Evolutionary conservation across 2,888 invertebrate genomes (phyloP).

Genomic region (Palloptera scutellata): DNA sequence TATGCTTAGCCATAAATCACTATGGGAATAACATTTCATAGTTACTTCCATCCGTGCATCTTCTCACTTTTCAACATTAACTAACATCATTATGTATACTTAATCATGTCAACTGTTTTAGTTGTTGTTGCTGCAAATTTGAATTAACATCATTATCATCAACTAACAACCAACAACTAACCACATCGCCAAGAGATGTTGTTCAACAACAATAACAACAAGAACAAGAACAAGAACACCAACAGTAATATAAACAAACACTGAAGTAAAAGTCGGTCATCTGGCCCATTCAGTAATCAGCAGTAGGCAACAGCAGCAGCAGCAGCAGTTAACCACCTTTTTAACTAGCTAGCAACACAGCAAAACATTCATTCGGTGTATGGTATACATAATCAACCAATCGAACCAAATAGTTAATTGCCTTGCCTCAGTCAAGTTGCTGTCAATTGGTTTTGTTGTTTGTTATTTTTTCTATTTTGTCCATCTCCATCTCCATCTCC

Average conservation of each 20-base stretch:
- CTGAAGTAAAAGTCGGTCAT: too few species aligned
- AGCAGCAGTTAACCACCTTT: neutral
- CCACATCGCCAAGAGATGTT: too few species aligned
- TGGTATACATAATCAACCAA: neutral
- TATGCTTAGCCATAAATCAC: too few species aligned
- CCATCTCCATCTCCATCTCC: neutral
- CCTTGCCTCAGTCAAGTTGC: neutral
- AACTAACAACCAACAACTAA: too few species aligned
- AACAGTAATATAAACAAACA: neutral
- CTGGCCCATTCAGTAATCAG: too few species aligned
- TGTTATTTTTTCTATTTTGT: conserved; percentile 9
- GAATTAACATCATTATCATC: neutral
- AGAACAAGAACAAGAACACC: neutral
- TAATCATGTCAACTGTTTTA: too few species aligned
- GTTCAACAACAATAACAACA: too few species aligned
- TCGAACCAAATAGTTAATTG: too few species aligned
- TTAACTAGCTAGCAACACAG: neutral
- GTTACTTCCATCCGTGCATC: too few species aligned
- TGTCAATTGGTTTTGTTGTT: neutral
- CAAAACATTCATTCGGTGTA: conserved; percentile 2
- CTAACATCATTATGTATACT: too few species aligned
- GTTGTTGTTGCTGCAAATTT: neutral
- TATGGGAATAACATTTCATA: too few species aligned
- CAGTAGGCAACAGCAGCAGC: neutral
- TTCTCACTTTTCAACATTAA: too few species aligned